Evolutionary conservation across 2,888 invertebrate genomes (phyloP).

Genomic region (Eucera pruinosa): DNA sequence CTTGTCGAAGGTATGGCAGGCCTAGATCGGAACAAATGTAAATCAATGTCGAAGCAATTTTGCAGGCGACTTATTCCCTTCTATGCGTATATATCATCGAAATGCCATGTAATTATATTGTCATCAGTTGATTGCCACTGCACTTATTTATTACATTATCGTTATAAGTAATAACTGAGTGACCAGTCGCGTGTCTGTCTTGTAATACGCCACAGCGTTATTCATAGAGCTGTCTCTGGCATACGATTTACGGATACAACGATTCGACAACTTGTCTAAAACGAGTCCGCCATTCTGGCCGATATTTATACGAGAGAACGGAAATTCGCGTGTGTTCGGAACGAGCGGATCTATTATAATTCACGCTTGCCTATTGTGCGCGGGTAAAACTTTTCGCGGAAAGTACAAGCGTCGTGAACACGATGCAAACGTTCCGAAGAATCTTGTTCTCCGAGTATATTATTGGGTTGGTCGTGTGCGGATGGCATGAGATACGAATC

Average conservation of each 20-base stretch:
- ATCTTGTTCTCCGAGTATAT: neutral
- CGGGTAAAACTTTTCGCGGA: neutral
- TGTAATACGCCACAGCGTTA: conserved; percentile 20
- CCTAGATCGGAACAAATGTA: conserved; percentile 37
- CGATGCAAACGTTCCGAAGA: conserved; percentile 3
- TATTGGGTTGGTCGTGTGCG: conserved; percentile 6
- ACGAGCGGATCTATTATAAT: neutral
- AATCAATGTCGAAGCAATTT: conserved; percentile 37
- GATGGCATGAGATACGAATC: conserved; percentile 18
- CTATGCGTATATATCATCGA: conserved; percentile 23
- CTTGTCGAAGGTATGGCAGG: conserved; percentile 14
- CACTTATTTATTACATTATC: conserved; percentile 41
- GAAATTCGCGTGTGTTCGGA: neutral
- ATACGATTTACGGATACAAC: conserved; percentile 35
- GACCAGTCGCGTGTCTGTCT: conserved; percentile 14
- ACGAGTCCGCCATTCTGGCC: conserved; percentile 9
- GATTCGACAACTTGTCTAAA: conserved; percentile 33
- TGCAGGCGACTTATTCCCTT: conserved; percentile 17
- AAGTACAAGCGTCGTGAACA: neutral
- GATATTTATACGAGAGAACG: conserved; percentile 14
- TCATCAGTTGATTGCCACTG: conserved; percentile 29
- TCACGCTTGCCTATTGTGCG: neutral
- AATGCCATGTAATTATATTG: conserved; percentile 50
- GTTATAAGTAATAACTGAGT: conserved; percentile 29
- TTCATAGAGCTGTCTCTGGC: conserved; percentile 32